Conservation (phyloP, 2,888 invertebrate species). For the Catonia carolina region DNA sequence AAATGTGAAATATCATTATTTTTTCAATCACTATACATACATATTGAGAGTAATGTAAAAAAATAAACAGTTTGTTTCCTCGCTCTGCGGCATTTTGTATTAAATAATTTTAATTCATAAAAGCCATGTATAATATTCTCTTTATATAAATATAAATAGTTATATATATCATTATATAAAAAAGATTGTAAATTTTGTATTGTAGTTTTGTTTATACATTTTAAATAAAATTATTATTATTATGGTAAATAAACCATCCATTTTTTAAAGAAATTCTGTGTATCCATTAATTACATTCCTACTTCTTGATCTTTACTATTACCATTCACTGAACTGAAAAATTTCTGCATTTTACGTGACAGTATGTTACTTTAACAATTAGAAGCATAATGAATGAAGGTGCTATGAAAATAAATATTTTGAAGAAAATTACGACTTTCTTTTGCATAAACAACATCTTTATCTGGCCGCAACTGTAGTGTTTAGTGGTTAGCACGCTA, state of each 20-base stretch:
- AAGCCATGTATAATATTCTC: conserved; percentile 48
- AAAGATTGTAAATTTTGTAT: conserved; percentile 67
- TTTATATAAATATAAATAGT: conserved; percentile 36
- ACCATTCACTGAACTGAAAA: too few species aligned
- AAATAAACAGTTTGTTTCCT: conserved; percentile 25
- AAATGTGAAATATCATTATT: conserved; percentile 24
- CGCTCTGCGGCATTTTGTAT: conserved; percentile 18
- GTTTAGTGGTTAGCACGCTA: too few species aligned
- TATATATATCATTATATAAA: conserved; percentile 50
- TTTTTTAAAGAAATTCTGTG: conserved; percentile 26
- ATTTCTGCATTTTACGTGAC: too few species aligned
- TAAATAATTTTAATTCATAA: conserved; percentile 25
- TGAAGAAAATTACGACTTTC: too few species aligned
- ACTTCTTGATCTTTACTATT: neutral
- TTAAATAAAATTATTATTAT: conserved; percentile 59
- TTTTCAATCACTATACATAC: conserved; percentile 21
- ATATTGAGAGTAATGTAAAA: conserved; percentile 17
- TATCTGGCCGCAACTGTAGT: too few species aligned
- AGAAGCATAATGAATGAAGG: too few species aligned
- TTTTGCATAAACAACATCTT: too few species aligned
- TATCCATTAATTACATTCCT: neutral
- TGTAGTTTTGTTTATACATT: conserved; percentile 56
- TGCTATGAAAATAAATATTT: too few species aligned
- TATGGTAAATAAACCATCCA: conserved; percentile 40
- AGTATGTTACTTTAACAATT: too few species aligned